Evolutionary conservation across 2,113 vertebrate genomes (phyloP), one percentile per base, ranked within the genome.

Genomic region (Probosciger aterrimus): DNA sequence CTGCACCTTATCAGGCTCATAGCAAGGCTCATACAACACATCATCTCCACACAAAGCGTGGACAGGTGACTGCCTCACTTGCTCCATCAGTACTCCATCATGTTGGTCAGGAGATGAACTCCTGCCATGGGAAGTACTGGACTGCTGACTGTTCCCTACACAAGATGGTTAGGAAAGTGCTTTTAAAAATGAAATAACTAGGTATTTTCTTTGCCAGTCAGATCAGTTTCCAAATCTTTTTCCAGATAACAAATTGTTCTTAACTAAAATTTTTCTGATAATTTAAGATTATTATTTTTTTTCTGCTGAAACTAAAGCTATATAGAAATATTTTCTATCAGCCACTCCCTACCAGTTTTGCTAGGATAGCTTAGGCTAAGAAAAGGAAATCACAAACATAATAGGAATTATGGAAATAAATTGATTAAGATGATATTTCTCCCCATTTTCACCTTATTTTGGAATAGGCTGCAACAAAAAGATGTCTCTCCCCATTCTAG

Each of bases 361-460:
- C 73, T 59, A 35, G 23, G 30, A 30, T 43, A n/a, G 43, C 28
- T 74, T 41, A 11, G 18, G n/a, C 33, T 86, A 55, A 88, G 24
- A 49, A 46, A 73, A 85, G 8, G 24, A 82, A 92, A 79, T 62
- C 18, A 82, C 4, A 53, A 65, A 65, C 64, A 0, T 15, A 11
- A 25, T 41, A 68, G 13, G 10, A 85, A 91, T 67, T 9, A 23
- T 0, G 2, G 23, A 57, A 64, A 79, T 11, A 65, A 89, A 74
- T 53, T 14, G 1, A 9, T 41, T 63, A 74, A 69, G 50, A 41
- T 35, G 2, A 4, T 55, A 46, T 44, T 82, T 88, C 39, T 68
- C 63, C 43, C 43, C 30, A 64, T 16, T 64, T 86, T 93, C n/a
- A 75, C 47, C 47, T 93, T 86, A 71, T 75, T 75, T 88, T 60